phyloP scores from a whole-genome alignment of 2,888 invertebrate species.

The Eupithecia inturbata region DNA sequence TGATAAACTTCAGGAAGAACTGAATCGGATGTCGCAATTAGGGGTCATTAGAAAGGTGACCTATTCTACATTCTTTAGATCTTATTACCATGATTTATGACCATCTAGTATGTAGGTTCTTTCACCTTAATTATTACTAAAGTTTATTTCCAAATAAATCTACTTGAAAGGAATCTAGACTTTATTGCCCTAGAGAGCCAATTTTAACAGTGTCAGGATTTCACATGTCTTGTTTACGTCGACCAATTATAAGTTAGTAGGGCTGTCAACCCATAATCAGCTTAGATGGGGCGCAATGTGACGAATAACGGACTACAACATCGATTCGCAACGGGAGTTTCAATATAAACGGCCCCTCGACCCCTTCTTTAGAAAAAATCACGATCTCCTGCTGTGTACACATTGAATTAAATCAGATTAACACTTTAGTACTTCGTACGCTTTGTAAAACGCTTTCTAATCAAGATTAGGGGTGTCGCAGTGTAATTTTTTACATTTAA shows the following conservation, averaged over 20 bases:
- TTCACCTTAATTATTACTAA: no score
- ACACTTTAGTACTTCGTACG: slow-evolving; percentile 72
- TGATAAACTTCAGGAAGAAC: no score
- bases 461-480: slow-evolving; percentile 80
- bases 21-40: no score
- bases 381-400: slow-evolving; percentile 73
- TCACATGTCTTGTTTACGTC: slow-evolving; percentile 21
- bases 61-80: no score
- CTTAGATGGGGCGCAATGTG: slow-evolving; percentile 42
- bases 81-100: no score
- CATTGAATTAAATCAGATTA: slow-evolving; percentile 82
- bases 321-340: slow-evolving; percentile 38
- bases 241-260: slow-evolving; percentile 25
- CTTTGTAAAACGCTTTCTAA: slow-evolving; percentile 73
- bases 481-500: slow-evolving; percentile 77
- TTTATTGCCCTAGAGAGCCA: background rate
- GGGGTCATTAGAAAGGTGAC: no score
- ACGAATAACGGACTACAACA: slow-evolving; percentile 57
- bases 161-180: background rate
- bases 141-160: background rate
- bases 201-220: slow-evolving; percentile 2
- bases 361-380: slow-evolving; percentile 64
- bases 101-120: no score
- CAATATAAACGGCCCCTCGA: slow-evolving; percentile 40
- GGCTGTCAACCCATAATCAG: slow-evolving; percentile 33